Conservation (phyloP, 2,888 invertebrate genomes). For the Germaria angustata region DNA sequence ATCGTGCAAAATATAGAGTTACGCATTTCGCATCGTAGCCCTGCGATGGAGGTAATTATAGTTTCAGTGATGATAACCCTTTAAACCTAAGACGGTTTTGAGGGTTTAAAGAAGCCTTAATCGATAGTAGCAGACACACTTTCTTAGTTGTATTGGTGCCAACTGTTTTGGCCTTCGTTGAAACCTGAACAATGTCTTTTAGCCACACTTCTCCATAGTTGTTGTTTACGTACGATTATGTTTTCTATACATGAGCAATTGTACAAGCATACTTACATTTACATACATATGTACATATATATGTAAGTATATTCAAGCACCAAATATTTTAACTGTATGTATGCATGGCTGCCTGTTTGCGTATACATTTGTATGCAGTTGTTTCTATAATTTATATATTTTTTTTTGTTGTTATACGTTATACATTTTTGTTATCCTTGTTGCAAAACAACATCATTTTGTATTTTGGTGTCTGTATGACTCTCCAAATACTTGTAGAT, state of each 20-base stretch:
- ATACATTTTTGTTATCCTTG: constrained; percentile 17
- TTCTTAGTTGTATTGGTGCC: no score
- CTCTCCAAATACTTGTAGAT: constrained; percentile 50
- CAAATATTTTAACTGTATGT: constrained; percentile 15
- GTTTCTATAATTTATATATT: constrained; percentile 23
- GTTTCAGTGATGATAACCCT: no score
- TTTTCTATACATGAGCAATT: constrained; percentile 26
- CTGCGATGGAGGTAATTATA: no score
- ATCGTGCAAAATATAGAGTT: no score
- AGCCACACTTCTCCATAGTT: constrained; percentile 12
- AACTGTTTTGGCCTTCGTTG: no score
- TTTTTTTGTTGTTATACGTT: constrained; percentile 24
- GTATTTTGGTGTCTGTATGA: constrained; percentile 44
- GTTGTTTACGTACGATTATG: constrained; percentile 29
- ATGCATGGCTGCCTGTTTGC: background rate
- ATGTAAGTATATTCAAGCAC: background rate
- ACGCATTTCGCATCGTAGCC: no score
- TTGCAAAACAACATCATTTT: constrained; percentile 45
- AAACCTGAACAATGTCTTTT: background rate
- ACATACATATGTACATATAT: background rate
- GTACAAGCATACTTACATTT: background rate
- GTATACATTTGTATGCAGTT: constrained; percentile 21
- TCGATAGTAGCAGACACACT: no score
- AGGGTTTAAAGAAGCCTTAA: no score
- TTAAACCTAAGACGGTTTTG: no score